phyloP scores from a whole-genome alignment of 2,113 vertebrate genomes.

The Suncus etruscus region DNA sequence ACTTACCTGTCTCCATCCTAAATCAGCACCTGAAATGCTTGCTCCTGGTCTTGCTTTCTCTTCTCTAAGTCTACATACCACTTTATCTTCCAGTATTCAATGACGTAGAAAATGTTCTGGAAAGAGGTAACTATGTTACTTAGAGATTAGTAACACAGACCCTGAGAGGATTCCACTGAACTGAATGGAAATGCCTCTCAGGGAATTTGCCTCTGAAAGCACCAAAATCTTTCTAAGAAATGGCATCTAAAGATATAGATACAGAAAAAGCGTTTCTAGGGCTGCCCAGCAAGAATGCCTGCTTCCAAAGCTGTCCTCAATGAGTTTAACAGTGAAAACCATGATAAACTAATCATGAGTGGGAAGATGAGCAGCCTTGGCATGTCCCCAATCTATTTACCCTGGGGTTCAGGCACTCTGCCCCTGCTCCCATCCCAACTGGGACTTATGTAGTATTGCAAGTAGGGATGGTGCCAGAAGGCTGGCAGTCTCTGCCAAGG shows the following conservation, averaged over 20 bases:
- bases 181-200: background rate
- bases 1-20: background rate
- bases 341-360: background rate
- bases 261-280: too few species aligned
- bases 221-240: constrained; percentile 7
- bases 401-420: too few species aligned
- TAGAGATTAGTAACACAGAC: background rate
- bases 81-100: constrained; percentile 31
- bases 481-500: background rate
- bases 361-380: too few species aligned
- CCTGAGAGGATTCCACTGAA: background rate
- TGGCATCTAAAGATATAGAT: too few species aligned
- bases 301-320: constrained; percentile 17
- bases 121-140: background rate
- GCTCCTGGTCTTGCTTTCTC: background rate
- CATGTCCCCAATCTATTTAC: too few species aligned
- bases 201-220: background rate
- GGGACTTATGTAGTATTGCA: too few species aligned
- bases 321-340: background rate
- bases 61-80: background rate
- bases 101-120: background rate
- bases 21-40: background rate
- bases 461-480: background rate
- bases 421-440: too few species aligned
- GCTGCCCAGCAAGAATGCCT: background rate